Conservation (phyloP, 2,113 vertebrate species). For the Spea multiplicata region DNA sequence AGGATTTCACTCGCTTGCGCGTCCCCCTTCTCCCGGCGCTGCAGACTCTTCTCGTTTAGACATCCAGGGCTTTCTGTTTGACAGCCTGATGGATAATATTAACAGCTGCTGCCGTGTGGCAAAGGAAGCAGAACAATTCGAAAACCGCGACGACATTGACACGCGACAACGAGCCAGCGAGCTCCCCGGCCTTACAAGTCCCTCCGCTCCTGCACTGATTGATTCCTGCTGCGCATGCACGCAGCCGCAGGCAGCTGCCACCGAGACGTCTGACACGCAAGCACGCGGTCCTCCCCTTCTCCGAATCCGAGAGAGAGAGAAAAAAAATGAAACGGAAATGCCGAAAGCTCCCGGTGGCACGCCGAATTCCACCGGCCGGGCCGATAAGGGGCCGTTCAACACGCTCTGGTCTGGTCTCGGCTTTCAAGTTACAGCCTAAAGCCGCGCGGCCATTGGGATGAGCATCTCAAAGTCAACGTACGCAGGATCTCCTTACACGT, state of each 20-base stretch:
- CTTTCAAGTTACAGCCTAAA: too few relatives aligned
- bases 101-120: constrained; percentile 35
- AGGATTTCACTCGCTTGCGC: too few relatives aligned
- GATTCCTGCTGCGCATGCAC: constrained; percentile 14
- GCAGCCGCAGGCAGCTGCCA: constrained; percentile 11
- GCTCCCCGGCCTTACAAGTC: constrained; percentile 7
- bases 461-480: too few relatives aligned
- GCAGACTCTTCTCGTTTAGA: neutral
- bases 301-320: neutral
- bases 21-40: too few relatives aligned
- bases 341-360: constrained; percentile 26
- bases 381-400: neutral
- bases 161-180: constrained; percentile 26
- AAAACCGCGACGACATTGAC: constrained; percentile 35
- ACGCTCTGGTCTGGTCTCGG: too few relatives aligned
- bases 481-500: too few relatives aligned
- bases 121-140: constrained; percentile 39
- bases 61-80: constrained; percentile 1
- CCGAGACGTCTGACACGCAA: constrained; percentile 22
- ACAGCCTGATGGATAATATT: constrained; percentile 30
- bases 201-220: constrained; percentile 17
- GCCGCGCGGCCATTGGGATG: too few relatives aligned
- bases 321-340: constrained; percentile 23
- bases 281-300: constrained; percentile 20
- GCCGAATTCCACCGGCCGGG: constrained; percentile 24